Evolutionary conservation across 2,888 invertebrate genomes (phyloP).

Genomic region (Thera britannica): DNA sequence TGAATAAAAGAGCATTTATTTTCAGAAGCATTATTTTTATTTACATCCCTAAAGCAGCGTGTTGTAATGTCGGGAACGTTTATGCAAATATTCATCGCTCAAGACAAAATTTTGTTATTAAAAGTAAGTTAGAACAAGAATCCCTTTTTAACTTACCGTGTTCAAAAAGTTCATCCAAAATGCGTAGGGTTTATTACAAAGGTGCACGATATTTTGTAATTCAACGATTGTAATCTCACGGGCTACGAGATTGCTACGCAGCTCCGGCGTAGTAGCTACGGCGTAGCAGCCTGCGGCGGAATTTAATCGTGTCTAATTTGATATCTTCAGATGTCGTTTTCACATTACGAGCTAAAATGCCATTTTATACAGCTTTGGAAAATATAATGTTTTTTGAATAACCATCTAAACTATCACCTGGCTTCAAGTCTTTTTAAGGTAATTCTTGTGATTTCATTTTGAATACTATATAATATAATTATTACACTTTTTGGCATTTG

Average conservation of each 20-base stretch:
- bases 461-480: too few relatives aligned
- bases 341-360: not conserved
- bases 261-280: slow-evolving; percentile 8
- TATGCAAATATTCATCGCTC: slow-evolving; percentile 30
- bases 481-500: too few relatives aligned
- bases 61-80: slow-evolving; percentile 22
- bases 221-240: not conserved
- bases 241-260: slow-evolving; percentile 2
- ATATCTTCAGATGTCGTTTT: not conserved
- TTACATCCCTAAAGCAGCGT: not conserved
- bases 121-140: slow-evolving; percentile 31
- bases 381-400: not conserved
- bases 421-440: too few relatives aligned
- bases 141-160: slow-evolving; percentile 29
- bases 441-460: too few relatives aligned
- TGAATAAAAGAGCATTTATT: too few relatives aligned
- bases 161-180: slow-evolving; percentile 22
- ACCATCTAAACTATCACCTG: too few relatives aligned
- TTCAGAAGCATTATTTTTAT: too few relatives aligned
- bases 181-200: slow-evolving; percentile 16
- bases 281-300: slow-evolving; percentile 6
- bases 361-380: not conserved
- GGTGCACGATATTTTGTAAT: slow-evolving; percentile 17
- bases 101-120: slow-evolving; percentile 28
- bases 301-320: slow-evolving; percentile 5